These are phyloP conservation scores for Gandaritis pyraliata DNA, from an alignment of 2,888 invertebrate species.

Conservation along the genomic window DNA sequence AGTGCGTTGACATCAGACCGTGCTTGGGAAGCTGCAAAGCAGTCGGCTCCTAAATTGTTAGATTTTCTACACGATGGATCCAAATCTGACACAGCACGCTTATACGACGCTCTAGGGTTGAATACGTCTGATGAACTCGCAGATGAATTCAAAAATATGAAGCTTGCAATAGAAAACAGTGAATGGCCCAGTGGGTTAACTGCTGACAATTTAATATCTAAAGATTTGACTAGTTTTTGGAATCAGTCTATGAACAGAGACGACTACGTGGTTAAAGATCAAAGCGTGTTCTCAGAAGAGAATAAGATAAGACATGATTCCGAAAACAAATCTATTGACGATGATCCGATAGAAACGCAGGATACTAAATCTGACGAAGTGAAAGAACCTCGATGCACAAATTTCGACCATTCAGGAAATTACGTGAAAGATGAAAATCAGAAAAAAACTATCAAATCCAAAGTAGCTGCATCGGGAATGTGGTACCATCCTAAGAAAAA, in stretches of 20 bases:
- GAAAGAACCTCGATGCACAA: constrained; percentile 67
- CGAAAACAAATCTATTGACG: constrained; percentile 56
- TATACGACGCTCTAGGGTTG: constrained; percentile 76
- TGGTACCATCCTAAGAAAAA: constrained; percentile 81
- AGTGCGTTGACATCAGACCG: constrained; percentile 75
- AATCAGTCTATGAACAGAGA: constrained; percentile 58
- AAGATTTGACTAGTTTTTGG: constrained; percentile 63
- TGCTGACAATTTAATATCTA: constrained; percentile 59
- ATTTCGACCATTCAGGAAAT: constrained; percentile 74
- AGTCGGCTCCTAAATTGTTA: constrained; percentile 78
- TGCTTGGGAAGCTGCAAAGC: constrained; percentile 81
- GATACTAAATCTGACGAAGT: constrained; percentile 59
- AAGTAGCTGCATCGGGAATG: constrained; percentile 70
- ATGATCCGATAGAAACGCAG: constrained; percentile 54
- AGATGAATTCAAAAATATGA: constrained; percentile 67
- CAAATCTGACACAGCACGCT: constrained; percentile 77
- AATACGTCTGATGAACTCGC: constrained; percentile 63
- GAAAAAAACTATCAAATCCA: constrained; percentile 67
- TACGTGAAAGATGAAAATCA: constrained; percentile 70
- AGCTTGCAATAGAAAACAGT: constrained; percentile 56
- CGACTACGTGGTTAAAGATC: constrained; percentile 54
- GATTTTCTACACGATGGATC: constrained; percentile 79
- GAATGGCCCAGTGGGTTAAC: constrained; percentile 59
- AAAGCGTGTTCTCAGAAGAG: constrained; percentile 54
- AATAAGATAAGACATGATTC: constrained; percentile 52